Evolutionary conservation across 2,888 invertebrate species (phyloP).

Genomic region (Merodon equestris): DNA sequence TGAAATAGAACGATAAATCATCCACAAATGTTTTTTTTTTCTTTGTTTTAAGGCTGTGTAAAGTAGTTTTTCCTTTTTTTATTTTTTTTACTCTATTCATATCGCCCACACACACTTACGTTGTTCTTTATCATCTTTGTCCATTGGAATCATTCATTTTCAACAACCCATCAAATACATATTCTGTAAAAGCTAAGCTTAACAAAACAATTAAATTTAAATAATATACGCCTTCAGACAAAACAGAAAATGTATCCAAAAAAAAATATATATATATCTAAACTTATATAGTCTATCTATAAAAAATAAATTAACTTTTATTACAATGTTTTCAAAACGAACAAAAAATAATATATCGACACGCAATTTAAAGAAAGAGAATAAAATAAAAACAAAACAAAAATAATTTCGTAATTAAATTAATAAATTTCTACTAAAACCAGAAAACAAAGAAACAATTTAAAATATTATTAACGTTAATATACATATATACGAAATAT

Average conservation of each 20-base stretch:
- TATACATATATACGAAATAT: too few relatives aligned
- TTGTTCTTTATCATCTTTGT: slow-evolving; percentile 33
- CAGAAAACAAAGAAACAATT: slow-evolving; percentile 34
- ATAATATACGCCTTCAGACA: neutral
- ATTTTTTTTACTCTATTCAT: slow-evolving; percentile 1
- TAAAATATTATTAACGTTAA: slow-evolving; percentile 22
- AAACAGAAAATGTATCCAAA: neutral
- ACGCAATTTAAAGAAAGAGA: slow-evolving; percentile 25
- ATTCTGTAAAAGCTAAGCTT: slow-evolving; percentile 62
- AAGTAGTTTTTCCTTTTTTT: slow-evolving; percentile 20
- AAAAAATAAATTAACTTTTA: slow-evolving; percentile 61
- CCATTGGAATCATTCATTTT: slow-evolving; percentile 39
- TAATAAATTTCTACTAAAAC: slow-evolving; percentile 54
- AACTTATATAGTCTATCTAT: neutral
- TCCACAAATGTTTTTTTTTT: slow-evolving; percentile 15
- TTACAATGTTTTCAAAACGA: slow-evolving; percentile 21
- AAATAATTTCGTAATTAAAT: slow-evolving; percentile 44
- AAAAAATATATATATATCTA: slow-evolving; percentile 8
- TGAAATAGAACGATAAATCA: too few relatives aligned
- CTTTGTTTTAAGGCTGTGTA: slow-evolving; percentile 40
- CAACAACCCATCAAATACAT: slow-evolving; percentile 28
- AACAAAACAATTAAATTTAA: slow-evolving; percentile 37
- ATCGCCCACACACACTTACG: neutral
- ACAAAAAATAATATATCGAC: too few relatives aligned
- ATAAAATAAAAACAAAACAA: slow-evolving; percentile 61